A percentile compares a stretch with the other conserved stretches of the same genome.
Evolutionary conservation across 1,140 invertebrate genomes (phyloP).

Genomic region (Bactericera cockerelli): DNA sequence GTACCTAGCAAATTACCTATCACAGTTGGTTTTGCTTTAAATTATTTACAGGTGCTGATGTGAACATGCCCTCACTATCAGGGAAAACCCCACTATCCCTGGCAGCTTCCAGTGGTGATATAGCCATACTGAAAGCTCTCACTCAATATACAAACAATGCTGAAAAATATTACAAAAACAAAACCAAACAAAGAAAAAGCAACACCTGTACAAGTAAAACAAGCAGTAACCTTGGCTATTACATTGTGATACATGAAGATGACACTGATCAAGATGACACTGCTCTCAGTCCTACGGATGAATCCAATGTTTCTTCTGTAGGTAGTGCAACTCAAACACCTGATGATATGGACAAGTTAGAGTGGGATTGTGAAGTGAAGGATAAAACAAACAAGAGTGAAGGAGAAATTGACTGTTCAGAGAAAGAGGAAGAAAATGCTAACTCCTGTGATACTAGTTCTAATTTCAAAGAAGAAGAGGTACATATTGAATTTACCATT

Average conservation of each 20-base stretch:
- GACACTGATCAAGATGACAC: constrained; percentile 28
- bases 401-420: constrained; percentile 18
- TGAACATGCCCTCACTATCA: constrained; percentile 4
- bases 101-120: constrained; percentile 2
- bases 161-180: background rate
- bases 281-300: background rate
- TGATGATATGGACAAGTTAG: constrained; percentile 40
- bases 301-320: background rate
- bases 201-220: constrained; percentile 15
- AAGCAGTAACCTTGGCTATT: constrained; percentile 24
- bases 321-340: constrained; percentile 31
- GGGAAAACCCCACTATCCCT: constrained; percentile 11
- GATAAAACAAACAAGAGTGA: constrained; percentile 11
- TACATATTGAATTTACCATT: too few species aligned
- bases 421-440: too few species aligned
- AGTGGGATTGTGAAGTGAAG: constrained; percentile 40
- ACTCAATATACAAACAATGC: constrained; percentile 20
- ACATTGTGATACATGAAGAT: constrained; percentile 28
- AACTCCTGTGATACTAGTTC: too few species aligned
- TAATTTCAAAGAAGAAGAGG: too few species aligned
- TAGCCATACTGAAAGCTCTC: constrained; percentile 12
- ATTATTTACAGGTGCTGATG: constrained; percentile 6
- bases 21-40: too few species aligned
- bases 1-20: too few species aligned
- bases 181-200: background rate